A percentile compares a stretch with the other conserved stretches of the same genome.
Conservation (phyloP, 2,113 vertebrate species). For the Suncus etruscus region DNA sequence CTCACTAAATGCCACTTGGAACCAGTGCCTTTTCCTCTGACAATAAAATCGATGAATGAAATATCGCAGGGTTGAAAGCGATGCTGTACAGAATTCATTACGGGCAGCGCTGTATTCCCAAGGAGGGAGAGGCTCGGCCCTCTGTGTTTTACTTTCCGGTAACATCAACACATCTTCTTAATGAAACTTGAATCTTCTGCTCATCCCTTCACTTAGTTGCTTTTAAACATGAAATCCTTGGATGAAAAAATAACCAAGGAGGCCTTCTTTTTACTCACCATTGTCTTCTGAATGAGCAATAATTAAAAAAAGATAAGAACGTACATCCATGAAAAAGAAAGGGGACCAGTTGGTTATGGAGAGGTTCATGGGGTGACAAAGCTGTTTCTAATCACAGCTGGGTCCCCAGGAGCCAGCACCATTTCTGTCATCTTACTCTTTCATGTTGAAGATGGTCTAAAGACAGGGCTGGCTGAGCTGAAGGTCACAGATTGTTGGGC, state of each 20-base stretch:
- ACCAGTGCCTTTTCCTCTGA: constrained; percentile 88
- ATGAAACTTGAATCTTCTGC: constrained; percentile 79
- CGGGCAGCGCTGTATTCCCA: constrained; percentile 67
- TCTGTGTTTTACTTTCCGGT: constrained; percentile 68
- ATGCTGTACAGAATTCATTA: constrained; percentile 87
- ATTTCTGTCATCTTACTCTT: not conserved
- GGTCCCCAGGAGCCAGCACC: not conserved
- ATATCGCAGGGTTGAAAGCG: constrained; percentile 84
- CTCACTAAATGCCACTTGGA: constrained; percentile 90
- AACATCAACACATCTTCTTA: constrained; percentile 80
- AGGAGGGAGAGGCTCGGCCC: constrained; percentile 72
- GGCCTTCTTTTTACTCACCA: constrained; percentile 25
- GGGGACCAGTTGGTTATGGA: not conserved
- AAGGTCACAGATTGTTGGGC: not conserved
- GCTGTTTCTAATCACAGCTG: not conserved
- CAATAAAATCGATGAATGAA: constrained; percentile 92
- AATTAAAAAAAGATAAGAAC: not conserved
- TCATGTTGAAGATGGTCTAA: not conserved
- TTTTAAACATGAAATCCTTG: constrained; percentile 74
- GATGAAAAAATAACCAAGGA: constrained; percentile 64
- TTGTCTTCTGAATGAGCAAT: not conserved
- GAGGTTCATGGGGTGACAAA: not conserved
- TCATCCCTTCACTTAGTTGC: constrained; percentile 75
- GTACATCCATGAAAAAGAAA: constrained; percentile 62
- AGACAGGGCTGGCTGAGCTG: not conserved